These are phyloP conservation scores for Malurus cyaneus DNA, from an alignment of 2,113 vertebrate genomes.

Conservation along the genomic window DNA sequence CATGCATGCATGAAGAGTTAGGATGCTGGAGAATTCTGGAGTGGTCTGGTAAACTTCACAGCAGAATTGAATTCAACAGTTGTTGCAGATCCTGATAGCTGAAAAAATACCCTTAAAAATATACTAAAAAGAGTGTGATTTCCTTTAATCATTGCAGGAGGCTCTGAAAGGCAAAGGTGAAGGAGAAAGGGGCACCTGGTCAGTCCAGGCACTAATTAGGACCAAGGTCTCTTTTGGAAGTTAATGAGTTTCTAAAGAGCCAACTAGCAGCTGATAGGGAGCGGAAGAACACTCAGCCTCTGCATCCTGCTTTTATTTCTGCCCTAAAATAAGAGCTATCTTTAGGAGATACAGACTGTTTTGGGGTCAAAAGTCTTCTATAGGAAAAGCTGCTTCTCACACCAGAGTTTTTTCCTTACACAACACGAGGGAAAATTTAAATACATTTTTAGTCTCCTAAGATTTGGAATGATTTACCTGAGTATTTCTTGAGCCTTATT, in stretches of 20 bases:
- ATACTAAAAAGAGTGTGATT: background rate
- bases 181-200: background rate
- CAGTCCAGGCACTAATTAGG: conserved; percentile 6
- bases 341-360: background rate
- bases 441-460: background rate
- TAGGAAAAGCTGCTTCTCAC: background rate
- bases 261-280: background rate
- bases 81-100: background rate
- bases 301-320: background rate
- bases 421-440: background rate
- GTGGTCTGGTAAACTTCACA: background rate
- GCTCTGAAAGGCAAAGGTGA: background rate
- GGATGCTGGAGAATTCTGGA: background rate
- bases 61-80: background rate
- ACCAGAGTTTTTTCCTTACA: background rate
- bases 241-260: conserved; percentile 56
- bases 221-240: conserved; percentile 30
- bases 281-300: background rate
- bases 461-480: background rate
- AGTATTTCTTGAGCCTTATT: background rate
- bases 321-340: background rate
- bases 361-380: background rate
- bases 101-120: background rate
- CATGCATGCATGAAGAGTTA: background rate
- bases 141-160: background rate